Conservation (phyloP, 1,140 invertebrate species). For the Scaptodrosophila lebanonensis region DNA sequence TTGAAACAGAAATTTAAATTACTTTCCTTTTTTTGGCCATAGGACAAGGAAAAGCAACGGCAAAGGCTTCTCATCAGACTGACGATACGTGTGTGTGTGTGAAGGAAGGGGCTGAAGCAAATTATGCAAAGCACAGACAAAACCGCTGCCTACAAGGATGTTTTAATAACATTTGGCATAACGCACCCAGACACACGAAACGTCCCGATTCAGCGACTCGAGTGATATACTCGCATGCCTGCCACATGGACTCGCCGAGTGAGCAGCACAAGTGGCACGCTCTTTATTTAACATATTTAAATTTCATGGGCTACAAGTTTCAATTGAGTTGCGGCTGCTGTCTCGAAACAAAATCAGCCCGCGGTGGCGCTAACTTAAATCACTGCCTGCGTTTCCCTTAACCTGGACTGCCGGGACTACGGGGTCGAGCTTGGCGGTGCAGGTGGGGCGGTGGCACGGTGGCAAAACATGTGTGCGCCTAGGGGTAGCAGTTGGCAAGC, state of each 20-base stretch:
- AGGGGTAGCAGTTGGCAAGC: slow-evolving; percentile 7
- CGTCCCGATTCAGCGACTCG: too few species aligned
- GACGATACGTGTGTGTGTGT: neutral
- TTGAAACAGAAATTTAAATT: slow-evolving; percentile 63
- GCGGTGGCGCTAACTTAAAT: slow-evolving; percentile 7
- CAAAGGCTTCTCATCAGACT: slow-evolving; percentile 27
- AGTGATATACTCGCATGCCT: neutral
- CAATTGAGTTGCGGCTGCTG: slow-evolving; percentile 40
- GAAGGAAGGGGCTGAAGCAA: neutral
- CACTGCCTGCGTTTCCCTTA: slow-evolving; percentile 4
- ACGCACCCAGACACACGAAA: neutral
- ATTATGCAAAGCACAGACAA: slow-evolving; percentile 2
- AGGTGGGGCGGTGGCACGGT: too few species aligned
- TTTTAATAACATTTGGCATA: slow-evolving; percentile 25
- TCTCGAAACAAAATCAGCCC: slow-evolving; percentile 31
- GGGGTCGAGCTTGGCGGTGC: too few species aligned
- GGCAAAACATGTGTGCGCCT: slow-evolving; percentile 32
- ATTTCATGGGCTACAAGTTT: slow-evolving; percentile 15
- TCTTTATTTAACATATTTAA: too few species aligned
- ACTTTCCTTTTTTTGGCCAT: slow-evolving; percentile 60
- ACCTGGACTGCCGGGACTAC: too few species aligned
- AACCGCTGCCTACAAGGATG: slow-evolving; percentile 12
- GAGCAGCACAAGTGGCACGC: neutral
- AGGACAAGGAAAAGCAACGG: too few species aligned
- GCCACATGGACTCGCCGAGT: neutral